Evolutionary conservation across 2,797 vertebrate genomes (phyloP), one percentile per base, ranked within the genome.

Genomic region (Gambusia yucatana): DNA sequence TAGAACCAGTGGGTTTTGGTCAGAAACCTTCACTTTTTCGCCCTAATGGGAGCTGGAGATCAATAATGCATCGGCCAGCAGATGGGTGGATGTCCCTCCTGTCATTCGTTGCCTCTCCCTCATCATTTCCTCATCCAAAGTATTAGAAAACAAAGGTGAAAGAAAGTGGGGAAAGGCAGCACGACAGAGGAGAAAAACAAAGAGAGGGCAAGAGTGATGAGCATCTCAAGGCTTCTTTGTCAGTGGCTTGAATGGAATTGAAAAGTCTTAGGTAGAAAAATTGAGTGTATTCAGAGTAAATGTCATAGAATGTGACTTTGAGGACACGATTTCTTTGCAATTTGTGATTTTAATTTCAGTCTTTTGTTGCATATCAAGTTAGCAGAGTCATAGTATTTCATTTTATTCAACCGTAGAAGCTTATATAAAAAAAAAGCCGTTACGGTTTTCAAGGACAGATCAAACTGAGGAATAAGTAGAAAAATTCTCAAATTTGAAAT

Each of bases 1-100:
- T 83, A 70, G 48, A 77, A 30, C 61, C 33, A 14, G 57, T 78
- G 78, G 79, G 44, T 55, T 78, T 70, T 73, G 72, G 43, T 73
- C 75, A 46, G 80, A 89, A 87, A 88, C 77, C 80, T 88, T 90
- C 89, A 92, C 86, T 92, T 90, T 41, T 93, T 94, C 83, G 87
- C 85, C 83, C 72, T 88, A 87, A 92, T 90, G 86, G 86, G 82
- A 92, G 77, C 82, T 73, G 8, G 61, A 78, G 86, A 95, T 95
- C 92, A 95, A 95, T 96, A 95, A 91, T 94, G 90, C 83, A 94
- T 94, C 91, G 93, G 86, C 80, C 91, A 81, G 86, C 90, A 92
- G 91, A 95, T 94, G 89, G 91, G 87, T 81, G 89, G 87, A 84
- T 88, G 85, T 92, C 86, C 85, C 73, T 86, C 67, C 86, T 88